Evolutionary conservation across 1,140 invertebrate genomes (phyloP), one percentile per base, ranked within the genome.

Genomic region (Oreohelix idahoensis): DNA sequence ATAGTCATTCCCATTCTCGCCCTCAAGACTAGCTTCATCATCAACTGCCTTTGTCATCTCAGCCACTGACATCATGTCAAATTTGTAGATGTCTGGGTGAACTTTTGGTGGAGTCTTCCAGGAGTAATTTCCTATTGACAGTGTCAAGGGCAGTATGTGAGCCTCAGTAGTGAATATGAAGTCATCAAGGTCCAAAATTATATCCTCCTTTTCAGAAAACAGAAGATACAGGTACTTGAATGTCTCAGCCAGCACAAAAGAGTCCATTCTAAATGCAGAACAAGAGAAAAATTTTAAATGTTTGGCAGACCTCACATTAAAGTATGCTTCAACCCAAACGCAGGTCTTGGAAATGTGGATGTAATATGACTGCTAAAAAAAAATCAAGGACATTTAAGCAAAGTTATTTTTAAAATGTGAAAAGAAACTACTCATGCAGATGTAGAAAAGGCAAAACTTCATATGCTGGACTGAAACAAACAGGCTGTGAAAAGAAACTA

Each of bases 121-220:
- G 0, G 87, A 83, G 20, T 84, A 84, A 69, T 91, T 92, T 51
- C 86, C 87, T 15, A 91, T 89, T 77, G 95, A 96, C 38, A 98
- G 93, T 20, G 95, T 96, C 0, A 99, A 93, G 20, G 98, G 98
- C 80, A 99, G 92, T 45, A 99, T 94, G 93, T 99, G 98, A 2
- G 97, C 98, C 92, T 99, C 98, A 0, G 98, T 99, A 0, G 98
- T 99, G 86, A 99, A 96, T 80, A 99, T 95, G 93, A 98, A 99
- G 91, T 98, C 96, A 92, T 99, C 97, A n/a, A 99, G 93, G 92
- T 99, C 96, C 36, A 99, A 93, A 38, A 97, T 93, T 29, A 99
- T 92, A 90, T 99, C 97, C 58, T 94, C 95, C 66, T 96, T 95
- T 85, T 98, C 96, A 15, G 97, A 95, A 92, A 99, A 99, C 80